Base-by-base conservation (phyloP, 2,797 vertebrate species). In the Tokudaia muenninki region DNA sequence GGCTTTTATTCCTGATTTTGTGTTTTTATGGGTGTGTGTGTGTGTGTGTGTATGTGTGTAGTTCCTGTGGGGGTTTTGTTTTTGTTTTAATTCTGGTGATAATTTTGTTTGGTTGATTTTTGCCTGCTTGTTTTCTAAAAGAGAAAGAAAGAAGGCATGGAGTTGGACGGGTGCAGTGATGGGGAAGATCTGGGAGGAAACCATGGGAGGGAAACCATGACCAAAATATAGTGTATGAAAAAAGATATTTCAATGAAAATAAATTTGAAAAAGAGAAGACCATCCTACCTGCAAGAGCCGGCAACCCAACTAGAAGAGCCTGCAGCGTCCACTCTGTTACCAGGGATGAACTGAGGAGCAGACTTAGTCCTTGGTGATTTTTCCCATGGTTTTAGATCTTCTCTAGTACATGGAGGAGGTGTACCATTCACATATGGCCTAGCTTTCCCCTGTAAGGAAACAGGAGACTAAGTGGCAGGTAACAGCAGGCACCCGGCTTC, bases 291-390 rank as follows among this genome's bases (percentile, higher is more conserved):
- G 97, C 98, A 98, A 97, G 98, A 98, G 63, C 98, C 91, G 94
- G 98, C 92, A 93, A 98, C 97, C 99, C 99, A 99, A 80, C 90
- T 98, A 29, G 98, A 97, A 97, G 98, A 98, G 84, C 91, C 97
- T 94, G 97, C 80, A 94, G 93, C 98, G 97, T 72, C 98, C 47
- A 61, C 92, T 96, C 90, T 98, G 90, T 97, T 94, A 95, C 96
- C 98, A 70, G 99, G 98, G 97, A 99, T 99, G 83, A 96, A 98
- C 98, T 99, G 98, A 93, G 99, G 99, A 97, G 98, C 97, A 91
- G 99, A 99, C 77, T 93, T 98, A 87, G 98, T 90, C 31, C 97
- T 72, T 94, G 98, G 95, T 88, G 98, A 97, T 90, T 98, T 98
- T 91, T 97, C 98, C 89, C 97, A 98, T 1, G 92, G 92, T 87